Conservation (phyloP, 2,797 vertebrate genomes). For the Cryptoblepharus egeriae region DNA sequence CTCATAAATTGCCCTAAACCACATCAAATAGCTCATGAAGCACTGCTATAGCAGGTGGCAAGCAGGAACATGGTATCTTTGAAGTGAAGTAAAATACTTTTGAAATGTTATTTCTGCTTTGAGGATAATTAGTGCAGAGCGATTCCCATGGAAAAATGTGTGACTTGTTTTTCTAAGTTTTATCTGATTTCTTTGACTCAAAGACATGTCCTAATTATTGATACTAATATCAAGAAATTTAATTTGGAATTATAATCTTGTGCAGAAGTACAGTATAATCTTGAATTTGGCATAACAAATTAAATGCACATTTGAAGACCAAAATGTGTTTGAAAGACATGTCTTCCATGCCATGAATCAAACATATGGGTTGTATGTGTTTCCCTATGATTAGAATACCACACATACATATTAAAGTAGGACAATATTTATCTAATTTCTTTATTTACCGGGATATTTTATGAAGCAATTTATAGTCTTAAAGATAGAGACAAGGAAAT, state of each 20-base stretch:
- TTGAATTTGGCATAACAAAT: neutral
- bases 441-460: neutral
- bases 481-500: neutral
- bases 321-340: neutral
- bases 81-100: too few species aligned
- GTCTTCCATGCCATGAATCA: neutral
- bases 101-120: too few species aligned
- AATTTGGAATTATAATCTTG: too few species aligned
- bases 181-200: neutral
- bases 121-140: too few species aligned
- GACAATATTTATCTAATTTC: conserved; percentile 13
- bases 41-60: too few species aligned
- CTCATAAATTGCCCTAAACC: too few species aligned
- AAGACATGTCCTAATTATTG: neutral
- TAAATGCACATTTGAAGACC: neutral
- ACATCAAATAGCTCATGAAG: too few species aligned
- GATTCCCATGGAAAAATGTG: neutral
- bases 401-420: conserved; percentile 1
- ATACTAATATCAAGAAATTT: neutral
- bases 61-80: too few species aligned
- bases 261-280: neutral
- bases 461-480: conserved; percentile 10
- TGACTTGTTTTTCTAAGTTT: neutral
- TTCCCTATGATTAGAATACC: neutral
- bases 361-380: neutral